Evolutionary conservation across 1,140 invertebrate genomes (phyloP).

Genomic region (Rhizoglyphus robini): DNA sequence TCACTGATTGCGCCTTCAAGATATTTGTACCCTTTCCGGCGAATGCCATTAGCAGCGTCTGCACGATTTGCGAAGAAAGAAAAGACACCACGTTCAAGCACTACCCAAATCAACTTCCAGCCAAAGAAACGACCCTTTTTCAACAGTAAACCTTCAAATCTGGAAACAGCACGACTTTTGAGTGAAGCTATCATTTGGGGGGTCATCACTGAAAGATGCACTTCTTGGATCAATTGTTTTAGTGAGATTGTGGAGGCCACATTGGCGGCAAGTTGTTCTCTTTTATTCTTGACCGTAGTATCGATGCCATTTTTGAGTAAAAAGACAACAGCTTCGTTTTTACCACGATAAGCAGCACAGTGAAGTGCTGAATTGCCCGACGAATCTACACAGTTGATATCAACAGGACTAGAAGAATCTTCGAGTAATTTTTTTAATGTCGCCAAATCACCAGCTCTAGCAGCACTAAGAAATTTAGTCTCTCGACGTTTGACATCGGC

Average conservation of each 20-base stretch:
- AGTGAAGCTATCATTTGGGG: conserved; percentile 38
- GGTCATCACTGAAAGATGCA: conserved; percentile 41
- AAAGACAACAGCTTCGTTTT: conserved; percentile 48
- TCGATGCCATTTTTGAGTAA: conserved; percentile 47
- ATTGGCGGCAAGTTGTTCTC: conserved; percentile 45
- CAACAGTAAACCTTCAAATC: conserved; percentile 50
- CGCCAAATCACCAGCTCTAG: conserved; percentile 42
- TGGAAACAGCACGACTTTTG: conserved; percentile 36
- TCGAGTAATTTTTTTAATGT: conserved; percentile 35
- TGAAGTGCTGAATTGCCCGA: conserved; percentile 54
- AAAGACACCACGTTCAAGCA: conserved; percentile 50
- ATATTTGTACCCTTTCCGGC: conserved; percentile 49
- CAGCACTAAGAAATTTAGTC: conserved; percentile 43
- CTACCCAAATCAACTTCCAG: conserved; percentile 48
- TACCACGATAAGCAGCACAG: conserved; percentile 48
- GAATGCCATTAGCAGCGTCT: conserved; percentile 44
- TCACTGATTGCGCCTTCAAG: conserved; percentile 45
- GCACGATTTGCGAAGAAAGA: conserved; percentile 47
- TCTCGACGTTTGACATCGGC: conserved; percentile 40
- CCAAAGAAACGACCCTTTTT: conserved; percentile 44
- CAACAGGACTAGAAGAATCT: conserved; percentile 12
- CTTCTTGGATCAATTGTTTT: conserved; percentile 47
- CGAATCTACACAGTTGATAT: conserved; percentile 31
- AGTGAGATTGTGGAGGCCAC: conserved; percentile 46
- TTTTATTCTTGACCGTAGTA: conserved; percentile 34